Base-by-base conservation (phyloP, 92 coral and sea anemone genomes). In the Phenganax marumi region DNA sequence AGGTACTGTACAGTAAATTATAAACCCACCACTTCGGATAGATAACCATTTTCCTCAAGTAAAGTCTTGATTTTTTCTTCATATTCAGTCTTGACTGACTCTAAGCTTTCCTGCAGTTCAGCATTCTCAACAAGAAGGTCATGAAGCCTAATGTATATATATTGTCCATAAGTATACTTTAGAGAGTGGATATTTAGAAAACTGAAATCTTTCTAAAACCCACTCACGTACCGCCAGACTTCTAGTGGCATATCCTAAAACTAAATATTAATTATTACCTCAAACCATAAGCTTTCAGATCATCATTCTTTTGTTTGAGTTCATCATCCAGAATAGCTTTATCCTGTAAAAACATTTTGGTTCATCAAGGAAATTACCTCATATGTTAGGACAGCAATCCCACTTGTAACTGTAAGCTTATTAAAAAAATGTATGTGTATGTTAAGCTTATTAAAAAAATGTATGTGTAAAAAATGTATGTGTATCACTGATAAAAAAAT, bases 121-220 rank as follows among this genome's bases (percentile, higher is more conserved):
- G 91, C 97, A 71, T 95, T 95, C 84, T 90, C 97, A 73, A 95
- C 87, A 54, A 95, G 79, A 85, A 95, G 85, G 68, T 92, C 97
- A 65, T 95, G 98, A 76, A 90, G 91, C 77, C 98, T 91, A n/a
- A 54, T 70, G 82, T 53, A 56, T 12, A 62, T 48, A 61, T 17
- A 25, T 26, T 68, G 21, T 8, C 22, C 13, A 68, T 25, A 56
- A 21, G 3, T 33, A 7, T 14, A 21, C 17, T 56, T 56, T 21
- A 56, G 63, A 14, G 3, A 14, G 7, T 14, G 17, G 7, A 56
- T 1, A 56, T 56, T 14, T 14, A 56, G 2, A 14, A 56, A 56
- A 46, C 8, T 72, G 56, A 19, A 72, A 72, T 6, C 17, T 12
- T 13, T 56, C 21, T 56, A 13, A 56, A 65, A 16, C 18, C 23